Base-by-base conservation (phyloP, 2,113 vertebrate genomes). In the Serilophus lunatus region DNA sequence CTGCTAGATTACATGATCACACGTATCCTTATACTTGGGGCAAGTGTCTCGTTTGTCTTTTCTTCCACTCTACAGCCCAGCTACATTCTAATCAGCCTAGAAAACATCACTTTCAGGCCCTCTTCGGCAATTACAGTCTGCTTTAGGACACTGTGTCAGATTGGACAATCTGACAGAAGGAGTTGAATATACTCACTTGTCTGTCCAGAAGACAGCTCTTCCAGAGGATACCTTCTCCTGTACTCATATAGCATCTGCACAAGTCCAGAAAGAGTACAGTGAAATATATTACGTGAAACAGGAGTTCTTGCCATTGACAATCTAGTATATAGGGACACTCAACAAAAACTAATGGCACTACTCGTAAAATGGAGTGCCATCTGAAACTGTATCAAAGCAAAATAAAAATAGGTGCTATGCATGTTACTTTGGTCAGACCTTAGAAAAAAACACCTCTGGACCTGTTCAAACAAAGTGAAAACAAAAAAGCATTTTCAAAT, bases 381-480 rank as follows among this genome's bases (percentile, higher is more conserved):
- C 79, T 96, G 80, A 95, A 94, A 90, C 50, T 83, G 90, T 90
- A 74, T 82, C 71, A 77, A 11, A 90, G 64, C 66, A 88, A 90
- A 92, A 74, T 80, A 88, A 83, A 90, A 90, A 59, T 77, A 38
- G 53, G 22, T 75, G 38, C 45, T 69, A n/a, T 49, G 19, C 79
- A 63, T 61, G 42, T 70, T 77, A 72, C 36, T 94, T 85, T 80
- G 40, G 57, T n/a, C 70, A 94, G 51, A 69, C 26, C 36, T 61
- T 72, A 24, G 26, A 11, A 69, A 89, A 80, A 91, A 87, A 13
- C 33, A 65, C 9, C 18, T 76, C 50, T 80, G 45, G 12, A 82
- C 19, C 33, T 63, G 31, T 69, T 93, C 33, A 69, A 71, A 91
- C 4, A 68, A 80, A 65, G 11, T 40, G 33, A 90, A 91, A 57